A percentile compares a stretch with the other conserved stretches of the same genome.
Conservation (phyloP, 2,797 vertebrate genomes). For the Oryzias sinensis region DNA sequence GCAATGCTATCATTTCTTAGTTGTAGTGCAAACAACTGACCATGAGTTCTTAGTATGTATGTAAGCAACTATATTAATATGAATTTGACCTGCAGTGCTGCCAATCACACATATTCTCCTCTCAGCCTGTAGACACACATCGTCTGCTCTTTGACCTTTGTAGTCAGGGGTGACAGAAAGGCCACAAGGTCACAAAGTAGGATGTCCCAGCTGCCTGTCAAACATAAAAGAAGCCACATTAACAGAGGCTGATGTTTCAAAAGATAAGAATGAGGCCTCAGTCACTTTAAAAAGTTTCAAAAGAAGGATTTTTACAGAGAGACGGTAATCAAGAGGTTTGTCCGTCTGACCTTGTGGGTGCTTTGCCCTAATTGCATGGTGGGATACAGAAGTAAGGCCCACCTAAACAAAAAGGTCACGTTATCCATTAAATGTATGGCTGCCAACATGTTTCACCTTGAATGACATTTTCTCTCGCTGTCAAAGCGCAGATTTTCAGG, state of each 20-base stretch:
- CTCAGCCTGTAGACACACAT: conserved; percentile 17
- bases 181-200: conserved; percentile 64
- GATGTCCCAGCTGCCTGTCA: conserved; percentile 78
- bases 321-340: conserved; percentile 74
- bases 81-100: conserved; percentile 27
- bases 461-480: conserved; percentile 51
- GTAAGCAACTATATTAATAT: conserved; percentile 10
- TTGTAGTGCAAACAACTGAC: neutral
- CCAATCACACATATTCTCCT: conserved; percentile 38
- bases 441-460: conserved; percentile 69
- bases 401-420: conserved; percentile 56
- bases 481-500: conserved; percentile 56
- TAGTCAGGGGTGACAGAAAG: conserved; percentile 65
- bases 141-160: conserved; percentile 55
- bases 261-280: conserved; percentile 65
- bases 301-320: conserved; percentile 62
- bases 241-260: conserved; percentile 58
- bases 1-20: conserved; percentile 1
- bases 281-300: conserved; percentile 55
- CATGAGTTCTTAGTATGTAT: neutral
- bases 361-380: conserved; percentile 66
- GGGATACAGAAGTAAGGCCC: conserved; percentile 45
- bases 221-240: conserved; percentile 69
- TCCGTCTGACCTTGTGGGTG: conserved; percentile 61
- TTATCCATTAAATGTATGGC: conserved; percentile 64